These are phyloP conservation scores for Rana temporaria DNA, from an alignment of 2,113 vertebrate species.

Conservation along the genomic window DNA sequence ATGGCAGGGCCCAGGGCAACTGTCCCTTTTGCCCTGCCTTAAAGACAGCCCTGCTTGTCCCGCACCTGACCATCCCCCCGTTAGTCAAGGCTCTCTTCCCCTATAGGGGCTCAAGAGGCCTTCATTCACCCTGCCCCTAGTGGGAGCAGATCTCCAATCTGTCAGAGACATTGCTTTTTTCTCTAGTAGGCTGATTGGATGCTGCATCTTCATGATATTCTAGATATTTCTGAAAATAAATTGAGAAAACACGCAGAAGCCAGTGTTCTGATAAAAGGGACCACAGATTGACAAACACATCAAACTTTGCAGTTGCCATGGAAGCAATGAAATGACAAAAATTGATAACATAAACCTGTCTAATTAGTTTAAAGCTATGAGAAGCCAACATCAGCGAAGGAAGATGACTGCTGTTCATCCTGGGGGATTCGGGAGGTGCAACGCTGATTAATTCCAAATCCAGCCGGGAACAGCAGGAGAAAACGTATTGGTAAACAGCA, in stretches of 20 bases:
- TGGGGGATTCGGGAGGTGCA: background rate
- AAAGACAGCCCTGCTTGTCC: too few species aligned
- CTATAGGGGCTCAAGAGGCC: too few species aligned
- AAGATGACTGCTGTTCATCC: background rate
- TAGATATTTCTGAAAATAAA: background rate
- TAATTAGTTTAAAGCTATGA: conserved; percentile 22
- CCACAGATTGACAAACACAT: conserved; percentile 14
- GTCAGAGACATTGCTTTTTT: too few species aligned
- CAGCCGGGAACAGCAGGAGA: background rate
- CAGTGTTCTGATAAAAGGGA: background rate
- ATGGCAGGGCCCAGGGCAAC: too few species aligned
- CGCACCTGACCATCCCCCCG: too few species aligned
- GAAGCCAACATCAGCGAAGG: background rate
- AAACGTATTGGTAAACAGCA: background rate
- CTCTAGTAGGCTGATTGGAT: background rate
- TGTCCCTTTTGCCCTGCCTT: too few species aligned
- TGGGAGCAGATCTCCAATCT: too few species aligned
- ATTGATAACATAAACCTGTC: conserved; percentile 25
- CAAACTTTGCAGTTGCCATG: conserved; percentile 40
- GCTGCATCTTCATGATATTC: background rate
- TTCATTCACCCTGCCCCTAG: too few species aligned
- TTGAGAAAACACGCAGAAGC: conserved; percentile 15
- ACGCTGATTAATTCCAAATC: background rate
- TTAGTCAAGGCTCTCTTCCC: too few species aligned
- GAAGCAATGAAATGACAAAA: conserved; percentile 22